Conservation (phyloP, 2,113 vertebrate genomes). For the Jaculus jaculus region DNA sequence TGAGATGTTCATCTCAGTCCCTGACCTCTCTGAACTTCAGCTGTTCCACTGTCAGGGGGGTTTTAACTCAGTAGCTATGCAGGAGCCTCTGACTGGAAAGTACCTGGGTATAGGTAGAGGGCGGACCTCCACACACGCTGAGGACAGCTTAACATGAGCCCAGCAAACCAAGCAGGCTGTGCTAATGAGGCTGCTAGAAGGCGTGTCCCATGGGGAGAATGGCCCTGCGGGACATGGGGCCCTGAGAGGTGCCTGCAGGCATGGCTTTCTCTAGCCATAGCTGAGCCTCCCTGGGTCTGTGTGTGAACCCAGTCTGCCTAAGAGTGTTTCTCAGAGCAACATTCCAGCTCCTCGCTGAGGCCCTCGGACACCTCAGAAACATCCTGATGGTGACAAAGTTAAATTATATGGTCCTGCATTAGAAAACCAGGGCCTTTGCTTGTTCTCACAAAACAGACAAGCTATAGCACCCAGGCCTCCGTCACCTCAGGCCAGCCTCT, state of each 20-base stretch:
- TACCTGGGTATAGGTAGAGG: fast-evolving
- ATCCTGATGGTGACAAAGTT: not conserved
- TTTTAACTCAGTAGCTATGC: too few relatives aligned
- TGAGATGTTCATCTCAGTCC: not conserved
- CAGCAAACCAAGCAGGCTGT: fast-evolving
- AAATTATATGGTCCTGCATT: not conserved
- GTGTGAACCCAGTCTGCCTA: not conserved
- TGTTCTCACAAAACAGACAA: not conserved
- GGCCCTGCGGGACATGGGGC: fast-evolving
- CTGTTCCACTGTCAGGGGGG: fast-evolving
- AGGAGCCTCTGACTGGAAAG: too few relatives aligned
- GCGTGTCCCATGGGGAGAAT: not conserved
- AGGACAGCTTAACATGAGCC: not conserved
- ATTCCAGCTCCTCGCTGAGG: fast-evolving
- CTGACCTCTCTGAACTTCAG: not conserved
- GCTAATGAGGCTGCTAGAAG: fast-evolving
- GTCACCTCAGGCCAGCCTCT: not conserved
- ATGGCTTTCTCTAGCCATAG: not conserved
- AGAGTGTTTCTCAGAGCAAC: not conserved
- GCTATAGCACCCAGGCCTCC: not conserved
- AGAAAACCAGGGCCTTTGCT: not conserved
- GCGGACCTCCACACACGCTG: fast-evolving
- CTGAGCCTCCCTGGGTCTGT: not conserved
- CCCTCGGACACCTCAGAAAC: not conserved
- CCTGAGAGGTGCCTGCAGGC: not conserved